Base-by-base conservation (phyloP, 2,113 vertebrate species). In the Synodontis membranacea region DNA sequence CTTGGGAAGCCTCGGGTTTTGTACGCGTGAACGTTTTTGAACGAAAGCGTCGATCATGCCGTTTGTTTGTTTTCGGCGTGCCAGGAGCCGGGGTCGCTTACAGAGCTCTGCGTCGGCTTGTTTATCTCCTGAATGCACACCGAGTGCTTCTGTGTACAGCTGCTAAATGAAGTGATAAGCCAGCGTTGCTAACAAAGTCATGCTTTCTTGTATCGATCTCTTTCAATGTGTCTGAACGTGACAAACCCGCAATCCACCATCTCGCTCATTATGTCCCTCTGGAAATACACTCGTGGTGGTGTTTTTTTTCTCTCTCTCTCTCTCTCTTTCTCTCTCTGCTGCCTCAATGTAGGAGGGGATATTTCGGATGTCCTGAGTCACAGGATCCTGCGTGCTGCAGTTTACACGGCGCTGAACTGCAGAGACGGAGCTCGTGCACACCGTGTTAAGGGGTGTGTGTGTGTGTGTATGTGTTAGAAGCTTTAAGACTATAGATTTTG, bases 141-240 rank as follows among this genome's bases (percentile, higher is more conserved):
- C 28, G 68, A 44, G 80, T 37, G 76, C 31, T 8, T 54, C 80
- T 83, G 80, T 86, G 52, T 58, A 80, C 54, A 82, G 48, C 64
- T 28, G 50, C 54, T 87, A 83, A 76, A 76, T 54, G 54, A 87
- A 31, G 31, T 83, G 80, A 87, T 87, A 56, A 54, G 60, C 34
- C 28, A 21, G 79, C 31, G 25, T 76, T n/a, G 34, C 54, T 72
- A 56, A 72, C 68, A 82, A 62, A 80, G 79, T 46, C 80, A 44
- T 5, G 39, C 56, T 31, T 31, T 82, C 23, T 34, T 48, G 31
- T 14, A 50, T 46, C 62, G 68, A 76, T 82, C 54, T 62, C 54
- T 58, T 75, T 39, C 31, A 64, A 64, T 23, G 31, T 34, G 56
- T 23, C 54, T 37, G 66, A 66, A 68, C 31, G 75, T 54, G 48